Evolutionary conservation across 2,113 vertebrate species (phyloP).

Genomic region (Heterotilapia buettikoferi): DNA sequence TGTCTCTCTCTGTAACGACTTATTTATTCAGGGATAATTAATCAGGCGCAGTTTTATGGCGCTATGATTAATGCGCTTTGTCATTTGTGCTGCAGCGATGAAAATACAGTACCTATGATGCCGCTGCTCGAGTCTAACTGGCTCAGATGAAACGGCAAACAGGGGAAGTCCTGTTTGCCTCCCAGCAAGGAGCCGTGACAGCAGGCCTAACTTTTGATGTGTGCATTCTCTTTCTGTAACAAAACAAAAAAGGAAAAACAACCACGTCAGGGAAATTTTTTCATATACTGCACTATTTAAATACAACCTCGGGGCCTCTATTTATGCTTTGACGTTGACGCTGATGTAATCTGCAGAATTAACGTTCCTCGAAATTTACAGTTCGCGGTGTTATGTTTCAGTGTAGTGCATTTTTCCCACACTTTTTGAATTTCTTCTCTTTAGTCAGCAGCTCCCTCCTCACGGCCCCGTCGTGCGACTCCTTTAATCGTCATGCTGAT

Average conservation of each 20-base stretch:
- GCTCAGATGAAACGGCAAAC: not conserved
- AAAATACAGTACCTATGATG: not conserved
- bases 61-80: conserved; percentile 68
- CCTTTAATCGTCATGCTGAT: not conserved
- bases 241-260: not conserved
- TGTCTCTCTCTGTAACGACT: conserved; percentile 66
- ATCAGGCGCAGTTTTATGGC: conserved; percentile 58
- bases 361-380: not conserved
- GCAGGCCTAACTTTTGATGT: not conserved
- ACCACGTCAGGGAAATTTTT: not conserved
- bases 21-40: conserved; percentile 74
- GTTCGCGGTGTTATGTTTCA: not conserved
- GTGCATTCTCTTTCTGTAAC: not conserved
- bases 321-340: not conserved
- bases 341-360: not conserved
- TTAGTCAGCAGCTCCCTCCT: not conserved
- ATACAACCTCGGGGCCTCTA: not conserved
- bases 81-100: conserved; percentile 34
- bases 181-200: not conserved
- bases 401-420: not conserved
- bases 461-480: not conserved
- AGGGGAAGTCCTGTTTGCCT: not conserved
- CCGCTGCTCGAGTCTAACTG: not conserved
- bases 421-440: not conserved
- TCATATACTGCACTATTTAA: not conserved